Conservation (phyloP, 2,888 invertebrate genomes). For the Gymnocheta viridis region DNA sequence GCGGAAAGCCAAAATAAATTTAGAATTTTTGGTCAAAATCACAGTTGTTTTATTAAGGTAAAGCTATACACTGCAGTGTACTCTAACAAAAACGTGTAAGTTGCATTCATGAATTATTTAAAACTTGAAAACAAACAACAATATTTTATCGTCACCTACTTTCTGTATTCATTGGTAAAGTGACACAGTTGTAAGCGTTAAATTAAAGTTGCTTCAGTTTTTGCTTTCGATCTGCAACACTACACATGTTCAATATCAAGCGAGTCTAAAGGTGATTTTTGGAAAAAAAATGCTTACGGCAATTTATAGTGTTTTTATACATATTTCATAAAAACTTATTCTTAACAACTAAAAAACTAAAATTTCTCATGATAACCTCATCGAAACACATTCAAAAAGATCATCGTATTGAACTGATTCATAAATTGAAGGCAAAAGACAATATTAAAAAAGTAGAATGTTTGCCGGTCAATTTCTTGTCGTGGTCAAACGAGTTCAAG, state of each 20-base stretch:
- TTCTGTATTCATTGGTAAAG: background rate
- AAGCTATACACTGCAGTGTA: background rate
- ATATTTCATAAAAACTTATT: too few relatives aligned
- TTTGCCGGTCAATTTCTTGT: too few relatives aligned
- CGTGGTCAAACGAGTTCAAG: too few relatives aligned
- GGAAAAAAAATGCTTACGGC: too few relatives aligned
- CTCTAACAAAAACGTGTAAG: conserved; percentile 72
- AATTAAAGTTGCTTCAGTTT: background rate
- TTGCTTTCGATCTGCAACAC: background rate
- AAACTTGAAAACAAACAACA: conserved; percentile 69
- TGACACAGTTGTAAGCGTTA: background rate
- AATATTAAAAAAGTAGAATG: too few relatives aligned
- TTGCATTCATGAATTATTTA: conserved; percentile 80
- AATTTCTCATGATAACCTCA: too few relatives aligned
- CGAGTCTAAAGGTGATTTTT: too few relatives aligned
- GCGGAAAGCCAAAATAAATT: conserved; percentile 46
- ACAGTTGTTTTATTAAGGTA: conserved; percentile 27
- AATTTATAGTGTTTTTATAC: too few relatives aligned
- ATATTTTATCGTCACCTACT: conserved; percentile 43
- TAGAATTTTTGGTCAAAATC: background rate
- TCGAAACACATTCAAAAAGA: too few relatives aligned
- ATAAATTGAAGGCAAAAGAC: too few relatives aligned
- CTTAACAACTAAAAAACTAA: too few relatives aligned
- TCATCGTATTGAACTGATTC: too few relatives aligned
- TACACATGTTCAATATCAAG: background rate